Percentiles rank a stretch among this genome's conserved stretches.
These are phyloP conservation scores for Haemorhous mexicanus DNA, from an alignment of 2,113 vertebrate species.

Conservation along the genomic window DNA sequence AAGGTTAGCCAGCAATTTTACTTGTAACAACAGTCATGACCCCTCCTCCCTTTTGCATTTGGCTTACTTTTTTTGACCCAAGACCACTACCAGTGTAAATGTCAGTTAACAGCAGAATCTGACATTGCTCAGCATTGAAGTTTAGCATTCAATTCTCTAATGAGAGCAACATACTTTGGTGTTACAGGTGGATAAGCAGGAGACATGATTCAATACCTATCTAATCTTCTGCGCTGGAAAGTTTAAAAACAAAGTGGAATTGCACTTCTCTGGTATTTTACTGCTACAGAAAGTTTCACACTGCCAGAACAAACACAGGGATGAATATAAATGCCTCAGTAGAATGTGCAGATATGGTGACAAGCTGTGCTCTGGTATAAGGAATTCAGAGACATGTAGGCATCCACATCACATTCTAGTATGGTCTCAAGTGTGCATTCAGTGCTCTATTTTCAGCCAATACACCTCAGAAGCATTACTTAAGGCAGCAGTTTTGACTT, in stretches of 20 bases:
- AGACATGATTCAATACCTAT: background rate
- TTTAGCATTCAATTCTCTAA: background rate
- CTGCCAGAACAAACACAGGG: background rate
- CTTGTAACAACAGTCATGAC: background rate
- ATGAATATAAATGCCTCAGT: background rate
- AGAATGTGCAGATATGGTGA: background rate
- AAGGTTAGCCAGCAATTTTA: background rate
- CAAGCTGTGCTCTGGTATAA: background rate
- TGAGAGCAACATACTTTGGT: background rate
- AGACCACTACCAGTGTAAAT: background rate
- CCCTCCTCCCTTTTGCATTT: rapidly evolving
- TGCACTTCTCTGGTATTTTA: background rate
- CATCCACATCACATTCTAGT: background rate
- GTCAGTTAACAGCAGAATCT: background rate
- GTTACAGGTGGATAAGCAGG: background rate
- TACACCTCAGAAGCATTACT: background rate
- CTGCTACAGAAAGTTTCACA: background rate
- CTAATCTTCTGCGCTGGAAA: background rate
- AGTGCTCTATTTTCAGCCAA: background rate
- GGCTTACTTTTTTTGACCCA: background rate
- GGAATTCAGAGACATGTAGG: background rate
- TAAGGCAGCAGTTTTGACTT: background rate
- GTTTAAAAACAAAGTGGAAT: background rate
- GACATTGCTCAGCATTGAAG: background rate
- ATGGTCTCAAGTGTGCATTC: background rate